These are phyloP conservation scores for Epizoanthus illoricatus DNA, from an alignment of 92 coral and sea anemone species.

Conservation along the genomic window DNA sequence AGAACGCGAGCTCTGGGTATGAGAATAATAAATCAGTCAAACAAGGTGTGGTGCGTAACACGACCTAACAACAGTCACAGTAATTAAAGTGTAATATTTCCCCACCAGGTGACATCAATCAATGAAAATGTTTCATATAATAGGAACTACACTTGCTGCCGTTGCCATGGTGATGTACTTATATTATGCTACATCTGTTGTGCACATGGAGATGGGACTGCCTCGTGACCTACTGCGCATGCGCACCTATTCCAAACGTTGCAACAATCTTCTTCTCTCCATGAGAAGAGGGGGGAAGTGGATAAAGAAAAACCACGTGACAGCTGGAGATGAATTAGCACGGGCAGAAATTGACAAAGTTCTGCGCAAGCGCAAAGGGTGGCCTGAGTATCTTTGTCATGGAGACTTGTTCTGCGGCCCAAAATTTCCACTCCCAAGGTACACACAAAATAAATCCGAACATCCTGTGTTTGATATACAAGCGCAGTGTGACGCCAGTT, in stretches of 20 bases:
- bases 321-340: slow-evolving; percentile 46
- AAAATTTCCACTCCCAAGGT: slow-evolving; percentile 75
- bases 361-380: slow-evolving; percentile 76
- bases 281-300: slow-evolving; percentile 69
- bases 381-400: slow-evolving; percentile 75
- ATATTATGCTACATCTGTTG: slow-evolving; percentile 12
- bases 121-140: neutral
- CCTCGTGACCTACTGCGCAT: slow-evolving; percentile 34
- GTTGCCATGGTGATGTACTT: slow-evolving; percentile 32
- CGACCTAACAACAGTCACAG: neutral
- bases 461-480: slow-evolving; percentile 69
- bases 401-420: slow-evolving; percentile 83
- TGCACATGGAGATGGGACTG: slow-evolving; percentile 13
- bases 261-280: slow-evolving; percentile 55
- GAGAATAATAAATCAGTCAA: neutral
- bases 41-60: neutral
- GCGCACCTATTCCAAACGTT: slow-evolving; percentile 48
- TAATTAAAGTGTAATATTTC: neutral
- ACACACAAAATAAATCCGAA: slow-evolving; percentile 42
- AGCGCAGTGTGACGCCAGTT: slow-evolving; percentile 74
- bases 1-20: neutral
- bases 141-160: neutral
- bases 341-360: slow-evolving; percentile 64
- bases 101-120: neutral
- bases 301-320: slow-evolving; percentile 53